A percentile compares a stretch with the other conserved stretches of the same genome.
Conservation (phyloP, 2,797 vertebrate species). For the Melanotaenia nigrans region DNA sequence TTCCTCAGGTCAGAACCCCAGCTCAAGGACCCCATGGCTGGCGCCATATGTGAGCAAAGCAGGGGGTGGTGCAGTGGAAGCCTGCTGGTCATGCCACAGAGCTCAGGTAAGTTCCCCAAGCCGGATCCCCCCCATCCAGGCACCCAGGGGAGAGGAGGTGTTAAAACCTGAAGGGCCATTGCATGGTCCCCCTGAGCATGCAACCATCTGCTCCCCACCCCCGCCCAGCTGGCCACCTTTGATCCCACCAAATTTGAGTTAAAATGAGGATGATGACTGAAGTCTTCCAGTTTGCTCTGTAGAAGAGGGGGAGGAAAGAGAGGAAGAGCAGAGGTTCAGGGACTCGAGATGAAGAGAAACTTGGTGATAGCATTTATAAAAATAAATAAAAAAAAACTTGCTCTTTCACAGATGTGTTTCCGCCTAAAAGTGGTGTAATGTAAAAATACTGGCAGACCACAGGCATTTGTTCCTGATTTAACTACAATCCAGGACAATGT, state of each 20-base stretch:
- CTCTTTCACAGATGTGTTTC: constrained; percentile 28
- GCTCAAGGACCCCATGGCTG: constrained; percentile 73
- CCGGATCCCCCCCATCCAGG: constrained; percentile 76
- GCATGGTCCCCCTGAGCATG: constrained; percentile 74
- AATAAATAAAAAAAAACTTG: constrained; percentile 10
- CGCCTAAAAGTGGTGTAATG: neutral
- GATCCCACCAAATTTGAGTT: constrained; percentile 83
- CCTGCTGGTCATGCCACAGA: constrained; percentile 76
- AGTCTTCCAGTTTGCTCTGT: constrained; percentile 81
- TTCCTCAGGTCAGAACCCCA: constrained; percentile 72
- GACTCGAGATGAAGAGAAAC: constrained; percentile 53
- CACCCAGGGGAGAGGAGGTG: constrained; percentile 84
- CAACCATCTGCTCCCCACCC: constrained; percentile 81
- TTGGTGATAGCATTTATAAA: constrained; percentile 47
- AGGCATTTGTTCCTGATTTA: constrained; percentile 19
- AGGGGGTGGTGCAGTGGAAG: constrained; percentile 76
- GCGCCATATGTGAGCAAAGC: constrained; percentile 79
- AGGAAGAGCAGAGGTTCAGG: constrained; percentile 70
- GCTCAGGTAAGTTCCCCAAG: constrained; percentile 81
- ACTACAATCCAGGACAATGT: constrained; percentile 15
- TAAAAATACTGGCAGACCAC: constrained; percentile 11
- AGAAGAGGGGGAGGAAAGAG: constrained; percentile 17
- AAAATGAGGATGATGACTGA: constrained; percentile 85
- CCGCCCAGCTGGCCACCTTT: constrained; percentile 84
- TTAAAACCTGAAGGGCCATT: constrained; percentile 86